Base-by-base conservation (phyloP, 1,140 invertebrate genomes). In the Lutraria rhynchaena region DNA sequence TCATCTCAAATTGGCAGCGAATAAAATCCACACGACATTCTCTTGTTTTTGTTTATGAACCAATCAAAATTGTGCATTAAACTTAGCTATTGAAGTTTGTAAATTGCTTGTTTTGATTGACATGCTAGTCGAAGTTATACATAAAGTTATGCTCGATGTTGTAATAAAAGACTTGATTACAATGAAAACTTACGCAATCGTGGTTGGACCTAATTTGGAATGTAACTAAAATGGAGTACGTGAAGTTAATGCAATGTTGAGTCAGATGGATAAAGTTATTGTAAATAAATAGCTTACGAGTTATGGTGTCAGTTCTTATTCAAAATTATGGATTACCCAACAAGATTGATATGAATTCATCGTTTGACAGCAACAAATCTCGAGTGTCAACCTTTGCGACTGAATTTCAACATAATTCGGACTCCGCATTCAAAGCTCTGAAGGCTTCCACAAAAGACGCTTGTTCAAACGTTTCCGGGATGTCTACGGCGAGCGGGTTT, bases 1-100 rank as follows among this genome's bases (percentile, higher is more conserved):
- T 24, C 75, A 35, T 49, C 33, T 44, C 9, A 67, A 49, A 13
- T 19, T 67, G 49, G 75, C 70, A 74, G 75, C 61, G 44, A 55
- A 78, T 67, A 63, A 67, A 46, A 78, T 78, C 41, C 53, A 63
- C 44, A 63, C 27, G 41, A 11, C 29, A 24, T 55, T 78, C 75
- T 78, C 75, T 78, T 78, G 75, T 78, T 78, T 76, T 78, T 78
- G 61, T 67, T 51, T 61, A 44, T 49, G 35, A 57, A 46, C 75
- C 75, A 78, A 78, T 78, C 75, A 78, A 78, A 78, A 49, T 19
- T 29, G 24, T 67, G 44, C 75, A 49, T 33, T 29, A 37, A 51
- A 19, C 5, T 49, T 41, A 33, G 27, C 44, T 55, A 46, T 46
- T 55, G 61, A 67, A 15, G 49, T 53, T 55, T 55, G 29, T 53